Percentiles rank a stretch among this genome's conserved stretches.
phyloP scores from a whole-genome alignment of 2,797 vertebrate species.

The Enteromius paludinosus region DNA sequence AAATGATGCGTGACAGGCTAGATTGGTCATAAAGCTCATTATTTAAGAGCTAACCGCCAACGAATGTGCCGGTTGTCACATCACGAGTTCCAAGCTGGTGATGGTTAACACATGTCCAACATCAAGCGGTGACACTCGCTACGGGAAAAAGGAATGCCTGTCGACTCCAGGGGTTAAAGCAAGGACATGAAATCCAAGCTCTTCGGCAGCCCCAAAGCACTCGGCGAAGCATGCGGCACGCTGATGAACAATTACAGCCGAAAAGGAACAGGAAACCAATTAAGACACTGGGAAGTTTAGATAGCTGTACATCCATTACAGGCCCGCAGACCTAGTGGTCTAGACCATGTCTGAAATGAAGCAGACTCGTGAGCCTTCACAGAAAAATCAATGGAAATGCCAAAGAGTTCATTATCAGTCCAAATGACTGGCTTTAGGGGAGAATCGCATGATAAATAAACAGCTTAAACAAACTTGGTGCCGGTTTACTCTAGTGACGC shows the following conservation, averaged over 20 bases:
- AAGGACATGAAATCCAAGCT: constrained; percentile 47
- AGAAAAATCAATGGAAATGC: constrained; percentile 1
- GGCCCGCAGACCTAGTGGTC: constrained; percentile 23
- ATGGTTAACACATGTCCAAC: constrained; percentile 75
- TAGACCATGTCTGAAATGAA: constrained; percentile 43
- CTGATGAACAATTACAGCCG: constrained; percentile 45
- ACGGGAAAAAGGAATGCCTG: constrained; percentile 47
- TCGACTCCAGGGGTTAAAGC: constrained; percentile 46
- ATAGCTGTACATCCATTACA: constrained; percentile 29
- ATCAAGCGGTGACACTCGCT: constrained; percentile 61
- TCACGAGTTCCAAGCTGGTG: constrained; percentile 67
- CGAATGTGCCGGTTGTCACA: constrained; percentile 70
- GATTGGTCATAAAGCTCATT: constrained; percentile 70
- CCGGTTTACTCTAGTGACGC: constrained; percentile 56
- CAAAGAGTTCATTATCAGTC: neutral
- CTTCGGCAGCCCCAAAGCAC: constrained; percentile 38
- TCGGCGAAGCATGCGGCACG: constrained; percentile 45
- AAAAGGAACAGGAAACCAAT: constrained; percentile 52
- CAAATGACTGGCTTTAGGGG: neutral
- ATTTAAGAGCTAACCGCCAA: constrained; percentile 67
- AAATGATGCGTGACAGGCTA: constrained; percentile 71
- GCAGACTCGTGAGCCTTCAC: constrained; percentile 46
- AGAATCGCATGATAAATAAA: constrained; percentile 47
- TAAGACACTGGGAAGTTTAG: constrained; percentile 40
- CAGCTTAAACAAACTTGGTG: constrained; percentile 57